phyloP scores from a whole-genome alignment of 2,888 invertebrate genomes.

The Tanytarsus gracilentus region DNA sequence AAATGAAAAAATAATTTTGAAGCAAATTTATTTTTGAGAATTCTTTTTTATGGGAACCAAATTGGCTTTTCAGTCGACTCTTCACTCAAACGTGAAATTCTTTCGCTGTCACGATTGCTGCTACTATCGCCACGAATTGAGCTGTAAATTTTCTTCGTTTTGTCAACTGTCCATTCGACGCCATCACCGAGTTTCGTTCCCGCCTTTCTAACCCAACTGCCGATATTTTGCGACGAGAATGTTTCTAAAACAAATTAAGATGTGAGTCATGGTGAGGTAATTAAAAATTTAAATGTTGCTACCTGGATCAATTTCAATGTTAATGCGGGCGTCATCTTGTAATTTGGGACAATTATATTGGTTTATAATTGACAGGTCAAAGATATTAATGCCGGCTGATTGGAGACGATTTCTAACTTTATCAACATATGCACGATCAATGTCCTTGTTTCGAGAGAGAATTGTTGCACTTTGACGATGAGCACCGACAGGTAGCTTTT shows the following conservation, averaged over 20 bases:
- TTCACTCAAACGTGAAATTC: slow-evolving; percentile 8
- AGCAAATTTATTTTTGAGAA: slow-evolving; percentile 4
- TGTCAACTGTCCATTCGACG: slow-evolving; percentile 55
- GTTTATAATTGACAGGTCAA: slow-evolving; percentile 62
- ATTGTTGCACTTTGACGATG: slow-evolving; percentile 73
- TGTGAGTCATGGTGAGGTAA: neutral
- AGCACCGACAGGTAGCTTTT: slow-evolving; percentile 53
- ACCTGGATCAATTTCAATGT: slow-evolving; percentile 60
- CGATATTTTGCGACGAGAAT: slow-evolving; percentile 63
- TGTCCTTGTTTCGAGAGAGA: slow-evolving; percentile 60
- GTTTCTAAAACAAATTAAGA: slow-evolving; percentile 45
- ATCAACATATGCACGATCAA: slow-evolving; percentile 61
- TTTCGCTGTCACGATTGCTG: neutral
- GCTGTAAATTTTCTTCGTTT: slow-evolving; percentile 16
- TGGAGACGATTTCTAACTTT: slow-evolving; percentile 58
- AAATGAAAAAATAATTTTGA: slow-evolving; percentile 23
- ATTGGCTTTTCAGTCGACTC: slow-evolving; percentile 14
- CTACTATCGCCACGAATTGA: neutral
- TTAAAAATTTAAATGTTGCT: neutral
- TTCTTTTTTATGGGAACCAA: slow-evolving; percentile 13
- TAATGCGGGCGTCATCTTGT: slow-evolving; percentile 47
- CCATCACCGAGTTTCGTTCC: slow-evolving; percentile 63
- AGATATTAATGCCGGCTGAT: slow-evolving; percentile 63
- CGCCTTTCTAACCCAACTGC: slow-evolving; percentile 59
- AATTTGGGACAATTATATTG: slow-evolving; percentile 60